Evolutionary conservation across 2,888 invertebrate species (phyloP).

Genomic region (Torymus aiolomorphi): DNA sequence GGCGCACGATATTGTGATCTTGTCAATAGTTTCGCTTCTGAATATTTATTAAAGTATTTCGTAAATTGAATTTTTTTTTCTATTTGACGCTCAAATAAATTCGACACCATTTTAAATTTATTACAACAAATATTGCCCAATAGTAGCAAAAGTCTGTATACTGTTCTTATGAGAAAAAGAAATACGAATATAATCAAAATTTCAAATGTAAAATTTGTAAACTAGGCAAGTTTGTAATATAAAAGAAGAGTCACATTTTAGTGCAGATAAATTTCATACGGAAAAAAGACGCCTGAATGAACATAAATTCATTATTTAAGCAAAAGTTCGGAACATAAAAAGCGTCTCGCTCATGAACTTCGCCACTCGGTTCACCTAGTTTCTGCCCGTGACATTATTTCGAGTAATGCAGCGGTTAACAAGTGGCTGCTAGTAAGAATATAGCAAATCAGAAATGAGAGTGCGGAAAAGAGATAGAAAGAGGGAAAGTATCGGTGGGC

Average conservation of each 20-base stretch:
- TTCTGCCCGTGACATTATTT: conserved; percentile 56
- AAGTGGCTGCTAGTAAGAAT: conserved; percentile 62
- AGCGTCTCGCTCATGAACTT: conserved; percentile 50
- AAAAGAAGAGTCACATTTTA: too few relatives aligned
- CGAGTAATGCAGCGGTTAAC: conserved; percentile 62
- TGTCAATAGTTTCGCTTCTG: conserved; percentile 18
- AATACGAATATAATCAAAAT: too few relatives aligned
- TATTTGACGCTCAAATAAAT: too few relatives aligned
- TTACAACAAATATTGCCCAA: too few relatives aligned
- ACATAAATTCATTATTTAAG: conserved; percentile 2
- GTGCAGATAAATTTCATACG: too few relatives aligned
- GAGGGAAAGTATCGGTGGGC: conserved; percentile 24
- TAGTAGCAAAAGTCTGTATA: too few relatives aligned
- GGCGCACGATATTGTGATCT: conserved; percentile 21
- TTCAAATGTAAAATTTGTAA: too few relatives aligned
- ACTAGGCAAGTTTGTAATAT: too few relatives aligned
- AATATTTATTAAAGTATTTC: background rate
- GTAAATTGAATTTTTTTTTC: conserved; percentile 1
- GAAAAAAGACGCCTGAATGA: background rate
- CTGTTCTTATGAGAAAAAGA: too few relatives aligned
- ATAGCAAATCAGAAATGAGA: conserved; percentile 52
- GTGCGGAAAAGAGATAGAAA: conserved; percentile 20
- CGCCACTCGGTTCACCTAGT: conserved; percentile 54
- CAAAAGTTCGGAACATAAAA: conserved; percentile 28
- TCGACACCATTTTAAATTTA: too few relatives aligned